These are phyloP conservation scores for Eidolon dupreanum DNA, from an alignment of 2,797 vertebrate species.

Conservation along the genomic window DNA sequence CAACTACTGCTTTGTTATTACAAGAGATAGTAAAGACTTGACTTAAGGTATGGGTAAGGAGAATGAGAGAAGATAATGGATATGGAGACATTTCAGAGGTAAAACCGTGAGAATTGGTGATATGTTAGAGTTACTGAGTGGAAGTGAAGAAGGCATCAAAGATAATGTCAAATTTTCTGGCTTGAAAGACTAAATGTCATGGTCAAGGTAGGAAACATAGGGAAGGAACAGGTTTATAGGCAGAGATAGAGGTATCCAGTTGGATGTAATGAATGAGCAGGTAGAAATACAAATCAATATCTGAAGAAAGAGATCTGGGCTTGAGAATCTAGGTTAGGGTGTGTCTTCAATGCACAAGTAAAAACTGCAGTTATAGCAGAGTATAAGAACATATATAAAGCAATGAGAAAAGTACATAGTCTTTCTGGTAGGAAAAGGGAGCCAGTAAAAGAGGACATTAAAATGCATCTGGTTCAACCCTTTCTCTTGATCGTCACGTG, in stretches of 20 bases:
- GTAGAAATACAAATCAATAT: neutral
- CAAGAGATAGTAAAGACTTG: neutral
- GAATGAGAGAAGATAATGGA: neutral
- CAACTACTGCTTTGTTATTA: neutral
- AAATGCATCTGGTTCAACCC: neutral
- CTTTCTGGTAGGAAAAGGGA: neutral
- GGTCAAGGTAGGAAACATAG: neutral
- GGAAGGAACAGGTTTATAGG: neutral
- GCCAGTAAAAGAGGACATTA: neutral
- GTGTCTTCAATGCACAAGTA: neutral
- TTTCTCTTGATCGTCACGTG: neutral
- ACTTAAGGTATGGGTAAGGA: neutral
- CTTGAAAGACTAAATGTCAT: neutral
- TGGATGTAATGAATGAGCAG: neutral
- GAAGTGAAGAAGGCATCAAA: neutral
- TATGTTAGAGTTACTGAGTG: neutral
- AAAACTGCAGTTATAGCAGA: neutral
- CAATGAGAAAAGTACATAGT: neutral
- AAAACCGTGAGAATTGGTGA: neutral
- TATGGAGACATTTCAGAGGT: neutral
- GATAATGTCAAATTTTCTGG: neutral
- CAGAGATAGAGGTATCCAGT: neutral
- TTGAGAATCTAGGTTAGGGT: neutral
- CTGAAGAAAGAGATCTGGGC: neutral
- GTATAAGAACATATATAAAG: neutral